Conservation (phyloP, 1,140 invertebrate genomes). For the Maniola jurtina region DNA sequence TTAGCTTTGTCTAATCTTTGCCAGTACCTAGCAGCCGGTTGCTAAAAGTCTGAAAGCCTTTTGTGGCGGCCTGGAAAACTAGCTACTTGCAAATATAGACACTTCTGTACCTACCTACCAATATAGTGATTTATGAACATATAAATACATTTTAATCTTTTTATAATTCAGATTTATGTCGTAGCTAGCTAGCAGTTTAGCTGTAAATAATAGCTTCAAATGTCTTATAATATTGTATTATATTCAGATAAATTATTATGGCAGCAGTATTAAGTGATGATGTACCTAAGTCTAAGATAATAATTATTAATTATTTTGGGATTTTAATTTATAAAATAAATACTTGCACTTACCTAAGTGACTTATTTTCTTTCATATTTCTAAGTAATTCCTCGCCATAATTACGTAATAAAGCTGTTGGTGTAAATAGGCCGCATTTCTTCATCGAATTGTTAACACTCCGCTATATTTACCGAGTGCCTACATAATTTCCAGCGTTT, state of each 20-base stretch:
- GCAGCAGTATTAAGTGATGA: too few species aligned
- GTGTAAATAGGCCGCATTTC: constrained; percentile 23
- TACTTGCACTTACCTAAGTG: too few species aligned
- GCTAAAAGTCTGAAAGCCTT: constrained; percentile 62
- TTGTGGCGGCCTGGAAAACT: constrained; percentile 46
- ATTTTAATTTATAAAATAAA: too few species aligned
- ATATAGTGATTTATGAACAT: constrained; percentile 34
- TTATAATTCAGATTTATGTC: too few species aligned
- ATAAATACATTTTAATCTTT: constrained; percentile 4
- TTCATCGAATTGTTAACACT: constrained; percentile 26
- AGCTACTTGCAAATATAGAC: constrained; percentile 37
- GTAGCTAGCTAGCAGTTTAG: too few species aligned
- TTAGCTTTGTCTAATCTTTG: constrained; percentile 31
- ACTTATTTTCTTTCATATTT: background rate
- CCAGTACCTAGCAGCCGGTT: constrained; percentile 34
- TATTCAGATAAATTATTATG: too few species aligned
- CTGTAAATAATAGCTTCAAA: too few species aligned
- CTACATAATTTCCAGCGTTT: constrained; percentile 18
- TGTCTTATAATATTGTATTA: too few species aligned
- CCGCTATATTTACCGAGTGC: constrained; percentile 9
- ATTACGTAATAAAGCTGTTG: constrained; percentile 23
- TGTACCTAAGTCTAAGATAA: too few species aligned
- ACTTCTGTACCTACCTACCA: constrained; percentile 36
- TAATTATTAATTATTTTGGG: too few species aligned
- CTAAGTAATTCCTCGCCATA: background rate